phyloP scores from a whole-genome alignment of 2,888 invertebrate species.

The Aporophyla lueneburgensis region DNA sequence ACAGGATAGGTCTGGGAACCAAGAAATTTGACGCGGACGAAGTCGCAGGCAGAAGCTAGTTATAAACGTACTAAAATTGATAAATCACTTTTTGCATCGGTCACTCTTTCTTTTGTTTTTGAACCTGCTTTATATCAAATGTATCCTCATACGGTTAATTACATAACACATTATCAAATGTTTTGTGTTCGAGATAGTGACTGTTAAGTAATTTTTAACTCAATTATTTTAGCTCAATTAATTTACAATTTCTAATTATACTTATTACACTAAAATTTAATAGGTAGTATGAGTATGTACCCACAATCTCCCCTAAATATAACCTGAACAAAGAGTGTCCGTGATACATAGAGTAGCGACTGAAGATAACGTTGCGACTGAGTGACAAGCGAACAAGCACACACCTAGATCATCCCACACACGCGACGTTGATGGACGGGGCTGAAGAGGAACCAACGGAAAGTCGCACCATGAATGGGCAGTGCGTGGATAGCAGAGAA shows the following conservation, averaged over 20 bases:
- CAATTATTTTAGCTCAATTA: not conserved
- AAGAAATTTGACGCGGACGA: too few relatives aligned
- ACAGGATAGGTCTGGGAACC: too few relatives aligned
- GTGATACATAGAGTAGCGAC: conserved; percentile 11
- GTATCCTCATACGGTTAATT: too few relatives aligned
- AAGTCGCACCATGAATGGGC: conserved; percentile 40
- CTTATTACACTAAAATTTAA: not conserved
- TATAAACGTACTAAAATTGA: not conserved
- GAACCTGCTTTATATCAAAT: not conserved
- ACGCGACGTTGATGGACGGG: conserved; percentile 43
- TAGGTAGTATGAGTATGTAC: not conserved
- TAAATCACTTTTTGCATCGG: not conserved
- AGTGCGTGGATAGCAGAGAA: not conserved
- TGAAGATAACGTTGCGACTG: conserved; percentile 35
- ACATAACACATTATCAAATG: not conserved
- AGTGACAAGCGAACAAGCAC: conserved; percentile 41
- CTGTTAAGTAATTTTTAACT: not conserved
- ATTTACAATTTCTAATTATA: not conserved
- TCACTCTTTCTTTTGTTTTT: not conserved
- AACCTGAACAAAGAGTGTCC: conserved; percentile 2
- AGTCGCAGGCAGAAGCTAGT: too few relatives aligned
- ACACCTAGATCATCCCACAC: conserved; percentile 51
- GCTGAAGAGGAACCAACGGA: not conserved
- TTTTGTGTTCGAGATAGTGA: not conserved
- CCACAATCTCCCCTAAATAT: not conserved